phyloP scores from a whole-genome alignment of 2,888 invertebrate species.

The Trichacis sp. region DNA sequence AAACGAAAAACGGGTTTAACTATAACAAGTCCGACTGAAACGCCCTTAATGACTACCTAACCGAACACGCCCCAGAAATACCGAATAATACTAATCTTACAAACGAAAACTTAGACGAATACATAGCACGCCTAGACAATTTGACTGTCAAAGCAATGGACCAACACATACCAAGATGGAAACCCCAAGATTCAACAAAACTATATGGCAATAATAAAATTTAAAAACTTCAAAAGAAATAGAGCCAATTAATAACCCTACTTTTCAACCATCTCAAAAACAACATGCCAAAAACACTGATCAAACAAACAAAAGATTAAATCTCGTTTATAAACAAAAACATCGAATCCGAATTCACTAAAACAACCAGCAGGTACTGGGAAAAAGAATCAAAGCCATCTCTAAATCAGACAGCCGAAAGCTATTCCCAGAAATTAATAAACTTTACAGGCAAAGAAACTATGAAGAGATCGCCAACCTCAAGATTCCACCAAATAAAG shows the following conservation, averaged over 20 bases:
- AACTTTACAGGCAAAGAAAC: not conserved
- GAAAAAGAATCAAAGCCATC: constrained; percentile 2
- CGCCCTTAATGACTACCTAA: constrained; percentile 12
- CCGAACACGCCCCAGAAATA: not conserved
- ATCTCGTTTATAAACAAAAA: constrained; percentile 1
- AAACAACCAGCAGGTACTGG: constrained; percentile 10
- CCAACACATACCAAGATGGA: constrained; percentile 4
- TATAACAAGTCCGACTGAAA: constrained; percentile 27
- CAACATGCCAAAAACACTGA: not conserved
- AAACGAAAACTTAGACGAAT: constrained; percentile 9
- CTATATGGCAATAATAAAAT: constrained; percentile 14
- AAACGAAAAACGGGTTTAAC: not conserved
- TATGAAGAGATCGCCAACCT: not conserved
- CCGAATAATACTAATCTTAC: constrained; percentile 9
- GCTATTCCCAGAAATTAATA: constrained; percentile 15
- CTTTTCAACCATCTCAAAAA: not conserved
- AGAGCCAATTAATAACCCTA: constrained; percentile 5
- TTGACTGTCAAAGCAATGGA: constrained; percentile 2
- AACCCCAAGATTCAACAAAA: constrained; percentile 1
- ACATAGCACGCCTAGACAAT: not conserved
- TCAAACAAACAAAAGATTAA: not conserved
- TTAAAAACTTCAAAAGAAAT: constrained; percentile 13
- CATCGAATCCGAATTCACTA: constrained; percentile 10
- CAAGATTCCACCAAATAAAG: not conserved
- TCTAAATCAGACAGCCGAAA: not conserved